Conservation (phyloP, 2,113 vertebrate genomes). For the Struthio camelus region DNA sequence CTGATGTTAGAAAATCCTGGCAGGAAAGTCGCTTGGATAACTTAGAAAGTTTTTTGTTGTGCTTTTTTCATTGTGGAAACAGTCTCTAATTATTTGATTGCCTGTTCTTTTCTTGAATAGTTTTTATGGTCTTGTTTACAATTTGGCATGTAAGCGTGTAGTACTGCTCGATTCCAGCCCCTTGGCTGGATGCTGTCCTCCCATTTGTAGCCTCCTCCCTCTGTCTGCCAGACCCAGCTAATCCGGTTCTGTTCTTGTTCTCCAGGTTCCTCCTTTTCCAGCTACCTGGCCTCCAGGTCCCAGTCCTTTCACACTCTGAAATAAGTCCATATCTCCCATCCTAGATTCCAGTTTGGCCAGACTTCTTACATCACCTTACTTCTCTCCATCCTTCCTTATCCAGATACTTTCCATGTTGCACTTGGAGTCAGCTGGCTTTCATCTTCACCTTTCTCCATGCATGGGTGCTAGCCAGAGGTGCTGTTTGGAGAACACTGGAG, state of each 20-base stretch:
- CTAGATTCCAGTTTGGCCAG: not conserved
- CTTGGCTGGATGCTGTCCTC: not conserved
- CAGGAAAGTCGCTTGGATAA: not conserved
- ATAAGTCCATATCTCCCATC: not conserved
- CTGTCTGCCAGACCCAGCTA: not conserved
- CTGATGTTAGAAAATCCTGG: not conserved
- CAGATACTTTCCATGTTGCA: not conserved
- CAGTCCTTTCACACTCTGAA: not conserved
- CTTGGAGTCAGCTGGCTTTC: not conserved
- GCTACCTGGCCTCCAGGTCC: not conserved
- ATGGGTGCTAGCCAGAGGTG: rapidly evolving
- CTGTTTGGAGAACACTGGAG: not conserved
- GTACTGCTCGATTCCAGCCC: not conserved
- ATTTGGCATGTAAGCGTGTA: not conserved
- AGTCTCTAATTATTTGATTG: not conserved
- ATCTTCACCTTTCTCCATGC: rapidly evolving
- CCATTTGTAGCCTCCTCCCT: not conserved
- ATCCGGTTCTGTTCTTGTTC: not conserved
- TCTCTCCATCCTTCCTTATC: not conserved
- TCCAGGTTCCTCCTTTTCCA: not conserved
- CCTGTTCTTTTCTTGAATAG: not conserved
- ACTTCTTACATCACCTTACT: not conserved
- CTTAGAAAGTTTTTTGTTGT: not conserved
- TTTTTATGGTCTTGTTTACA: not conserved
- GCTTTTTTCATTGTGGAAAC: too few species aligned